phyloP scores from a whole-genome alignment of 1,140 invertebrate species.

The Leptonema lineaticorne region DNA sequence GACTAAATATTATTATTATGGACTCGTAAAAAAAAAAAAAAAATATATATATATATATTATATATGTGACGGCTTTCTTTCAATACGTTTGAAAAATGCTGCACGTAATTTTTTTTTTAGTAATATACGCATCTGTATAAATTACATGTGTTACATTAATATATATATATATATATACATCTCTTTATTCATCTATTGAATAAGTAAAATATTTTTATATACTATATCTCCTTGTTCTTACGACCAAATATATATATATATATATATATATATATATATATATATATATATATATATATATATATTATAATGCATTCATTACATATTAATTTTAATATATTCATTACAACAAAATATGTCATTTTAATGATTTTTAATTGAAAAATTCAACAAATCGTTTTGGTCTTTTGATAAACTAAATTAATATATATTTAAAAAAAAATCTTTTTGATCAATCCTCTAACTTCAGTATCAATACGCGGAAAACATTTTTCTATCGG shows the following conservation, averaged over 20 bases:
- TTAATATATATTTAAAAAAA: too few relatives aligned
- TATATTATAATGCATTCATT: not conserved
- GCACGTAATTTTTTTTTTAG: not conserved
- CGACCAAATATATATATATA: not conserved
- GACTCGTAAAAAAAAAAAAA: not conserved
- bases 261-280: not conserved
- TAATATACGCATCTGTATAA: not conserved
- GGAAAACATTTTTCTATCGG: too few relatives aligned
- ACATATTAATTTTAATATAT: not conserved
- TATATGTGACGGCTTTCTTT: not conserved
- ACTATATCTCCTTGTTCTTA: not conserved
- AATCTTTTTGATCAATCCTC: too few relatives aligned
- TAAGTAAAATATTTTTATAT: conserved; percentile 3
- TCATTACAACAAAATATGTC: not conserved
- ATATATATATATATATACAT: not conserved
- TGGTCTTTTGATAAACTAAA: not conserved
- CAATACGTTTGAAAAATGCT: not conserved
- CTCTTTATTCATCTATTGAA: not conserved
- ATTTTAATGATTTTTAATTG: not conserved
- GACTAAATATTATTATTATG: not conserved
- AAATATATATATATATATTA: not conserved
- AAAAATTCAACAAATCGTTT: not conserved
- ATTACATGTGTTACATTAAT: not conserved
- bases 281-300: not conserved
- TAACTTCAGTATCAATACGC: too few relatives aligned